Conservation (phyloP, 2,888 invertebrate species). For the Crossocerus cetratus region DNA sequence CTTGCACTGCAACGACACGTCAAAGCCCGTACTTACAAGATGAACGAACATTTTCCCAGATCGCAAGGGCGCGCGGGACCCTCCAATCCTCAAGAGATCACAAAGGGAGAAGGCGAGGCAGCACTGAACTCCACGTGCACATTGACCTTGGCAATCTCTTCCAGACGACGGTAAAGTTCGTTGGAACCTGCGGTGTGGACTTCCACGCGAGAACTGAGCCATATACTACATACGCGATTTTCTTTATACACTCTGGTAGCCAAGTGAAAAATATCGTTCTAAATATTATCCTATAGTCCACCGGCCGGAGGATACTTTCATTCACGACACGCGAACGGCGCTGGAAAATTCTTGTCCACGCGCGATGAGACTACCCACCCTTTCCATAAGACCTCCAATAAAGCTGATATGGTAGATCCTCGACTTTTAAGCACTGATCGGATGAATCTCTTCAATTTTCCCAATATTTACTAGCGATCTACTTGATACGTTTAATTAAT, state of each 20-base stretch:
- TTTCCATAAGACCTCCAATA: conserved; percentile 14
- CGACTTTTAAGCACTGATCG: too few species aligned
- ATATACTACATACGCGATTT: conserved; percentile 76
- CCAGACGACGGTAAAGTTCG: conserved; percentile 29
- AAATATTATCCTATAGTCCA: conserved; percentile 74
- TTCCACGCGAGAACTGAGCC: conserved; percentile 75
- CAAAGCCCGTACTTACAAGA: conserved; percentile 65
- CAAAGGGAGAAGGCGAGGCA: conserved; percentile 24
- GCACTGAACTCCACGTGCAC: conserved; percentile 46
- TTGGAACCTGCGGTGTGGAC: conserved; percentile 66
- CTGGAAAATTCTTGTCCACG: conserved; percentile 71
- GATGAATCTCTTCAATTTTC: too few species aligned
- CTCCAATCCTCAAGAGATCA: conserved; percentile 20
- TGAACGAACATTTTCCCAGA: conserved; percentile 63
- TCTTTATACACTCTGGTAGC: conserved; percentile 77
- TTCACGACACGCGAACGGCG: conserved; percentile 75
- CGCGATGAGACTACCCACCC: conserved; percentile 11
- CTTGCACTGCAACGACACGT: conserved; percentile 14
- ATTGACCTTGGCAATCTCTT: conserved; percentile 41
- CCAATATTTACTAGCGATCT: too few species aligned
- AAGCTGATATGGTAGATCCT: not conserved
- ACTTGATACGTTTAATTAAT: too few species aligned
- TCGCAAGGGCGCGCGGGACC: conserved; percentile 40
- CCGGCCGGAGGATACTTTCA: conserved; percentile 73
- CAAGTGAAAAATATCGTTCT: conserved; percentile 78